Evolutionary conservation across 1,140 invertebrate species (phyloP), one percentile per base, ranked within the genome.

Genomic region (Cephus cinctus): DNA sequence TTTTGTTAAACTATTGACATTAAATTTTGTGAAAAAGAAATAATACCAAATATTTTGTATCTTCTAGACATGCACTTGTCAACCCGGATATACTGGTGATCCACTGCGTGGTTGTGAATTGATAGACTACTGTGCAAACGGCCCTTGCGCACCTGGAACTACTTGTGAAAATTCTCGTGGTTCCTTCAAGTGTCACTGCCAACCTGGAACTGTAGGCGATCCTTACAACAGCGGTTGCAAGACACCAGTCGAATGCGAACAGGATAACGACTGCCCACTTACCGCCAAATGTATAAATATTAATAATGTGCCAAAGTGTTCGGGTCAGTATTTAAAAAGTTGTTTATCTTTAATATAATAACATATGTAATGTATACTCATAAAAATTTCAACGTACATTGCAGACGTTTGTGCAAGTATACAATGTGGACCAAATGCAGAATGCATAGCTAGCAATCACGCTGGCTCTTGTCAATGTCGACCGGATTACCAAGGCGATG

Each of bases 31-130:
- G 4, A 32, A 6, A 19, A 15, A 21, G 23, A n/a, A 49, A n/a
- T 16, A 43, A 25, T 14, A 22, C 16, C 6, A 12, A 3, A 41
- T 44, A 35, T 27, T 2, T 42, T 32, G 3, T n/a, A 38, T 44
- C 20, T 48, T 44, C 0, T 60, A 78, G 61, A 65, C 83, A 1
- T 94, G 91, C 60, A 85, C 87, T 56, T 94, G 91, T 69, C 89
- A 90, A 67, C 89, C 90, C 11, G 91, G 91, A 1, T 93, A 85
- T 61, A 90, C 88, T 6, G 90, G 90, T 8, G 83, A 92, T 75
- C 82, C 89, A 2, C 65, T 81, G 8, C 74, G 64, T 22, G 85
- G 83, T 11, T 95, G 92, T 62, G 69, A 78, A 31, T 71, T 86
- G 19, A 86, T 94, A 32, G 87, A 94, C 69, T 90, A 86, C 59